phyloP scores from a whole-genome alignment of 2,113 vertebrate species.

The Thunnus thynnus region DNA sequence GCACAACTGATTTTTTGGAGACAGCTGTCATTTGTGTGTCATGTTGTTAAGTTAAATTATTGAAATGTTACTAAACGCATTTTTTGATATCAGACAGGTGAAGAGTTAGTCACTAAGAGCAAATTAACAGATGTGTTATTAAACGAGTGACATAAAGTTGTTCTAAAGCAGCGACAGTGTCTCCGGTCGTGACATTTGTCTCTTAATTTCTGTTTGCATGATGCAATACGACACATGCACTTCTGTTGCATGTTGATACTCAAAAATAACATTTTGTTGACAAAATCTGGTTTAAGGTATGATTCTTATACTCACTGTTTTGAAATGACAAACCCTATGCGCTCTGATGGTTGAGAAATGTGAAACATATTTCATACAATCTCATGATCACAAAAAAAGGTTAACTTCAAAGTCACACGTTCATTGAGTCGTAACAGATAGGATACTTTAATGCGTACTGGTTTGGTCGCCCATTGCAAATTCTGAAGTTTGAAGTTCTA shows the following conservation, averaged over 20 bases:
- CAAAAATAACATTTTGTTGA: not conserved
- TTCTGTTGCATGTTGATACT: not conserved
- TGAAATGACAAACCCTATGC: not conserved
- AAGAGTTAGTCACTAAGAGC: not conserved
- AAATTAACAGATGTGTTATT: not conserved
- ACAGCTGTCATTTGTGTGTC: not conserved
- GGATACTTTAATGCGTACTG: not conserved
- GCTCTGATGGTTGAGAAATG: constrained; percentile 11
- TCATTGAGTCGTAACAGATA: not conserved
- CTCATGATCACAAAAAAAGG: constrained; percentile 3
- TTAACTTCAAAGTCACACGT: not conserved
- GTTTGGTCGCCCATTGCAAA: constrained; percentile 13
- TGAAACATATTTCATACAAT: not conserved
- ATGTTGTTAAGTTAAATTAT: not conserved
- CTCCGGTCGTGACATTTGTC: not conserved
- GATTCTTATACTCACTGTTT: constrained; percentile 2
- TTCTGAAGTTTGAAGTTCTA: constrained; percentile 24
- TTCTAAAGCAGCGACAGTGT: not conserved
- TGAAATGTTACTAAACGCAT: not conserved
- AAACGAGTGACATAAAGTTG: not conserved
- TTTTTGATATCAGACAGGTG: not conserved
- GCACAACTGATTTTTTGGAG: constrained; percentile 26
- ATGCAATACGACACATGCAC: not conserved
- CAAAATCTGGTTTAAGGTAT: not conserved
- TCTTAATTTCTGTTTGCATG: constrained; percentile 11